Conservation (phyloP, 30 jellyfish, hydroid and myxozoan genomes). For the Haliclystus octoradiatus region DNA sequence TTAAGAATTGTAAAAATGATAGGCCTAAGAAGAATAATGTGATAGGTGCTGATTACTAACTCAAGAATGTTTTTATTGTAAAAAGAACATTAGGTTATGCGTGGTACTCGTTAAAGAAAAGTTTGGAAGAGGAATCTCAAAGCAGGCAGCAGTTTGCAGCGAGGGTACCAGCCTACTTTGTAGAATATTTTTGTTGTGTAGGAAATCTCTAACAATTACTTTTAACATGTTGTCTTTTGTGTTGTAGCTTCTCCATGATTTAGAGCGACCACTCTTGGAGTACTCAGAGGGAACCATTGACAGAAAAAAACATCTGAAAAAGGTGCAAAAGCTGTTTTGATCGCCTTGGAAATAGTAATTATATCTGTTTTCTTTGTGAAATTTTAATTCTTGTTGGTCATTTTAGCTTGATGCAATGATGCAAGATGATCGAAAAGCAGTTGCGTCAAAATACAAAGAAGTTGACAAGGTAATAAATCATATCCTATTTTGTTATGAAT, state of each 20-base stretch:
- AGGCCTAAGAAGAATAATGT: too few relatives aligned
- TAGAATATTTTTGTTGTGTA: not conserved
- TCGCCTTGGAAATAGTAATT: not conserved
- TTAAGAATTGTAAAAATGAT: too few relatives aligned
- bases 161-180: conserved; percentile 8
- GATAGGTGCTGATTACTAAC: too few relatives aligned
- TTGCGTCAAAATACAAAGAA: conserved; percentile 30
- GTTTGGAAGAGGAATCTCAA: conserved; percentile 57
- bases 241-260: conserved; percentile 24
- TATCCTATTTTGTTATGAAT: too few relatives aligned
- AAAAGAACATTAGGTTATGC: conserved; percentile 57
- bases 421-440: conserved; percentile 47
- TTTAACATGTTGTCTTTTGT: not conserved
- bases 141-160: conserved; percentile 15
- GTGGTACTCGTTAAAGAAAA: conserved; percentile 46
- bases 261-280: conserved; percentile 25
- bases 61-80: too few relatives aligned
- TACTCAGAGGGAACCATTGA: conserved; percentile 32
- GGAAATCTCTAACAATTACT: not conserved
- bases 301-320: conserved; percentile 30
- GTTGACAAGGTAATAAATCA: conserved; percentile 25
- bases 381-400: not conserved
- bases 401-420: conserved; percentile 28
- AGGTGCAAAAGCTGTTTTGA: too few relatives aligned
- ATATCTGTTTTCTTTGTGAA: not conserved